phyloP scores from a whole-genome alignment of 92 coral and sea anemone species.

The Parazoanthus darwini region DNA sequence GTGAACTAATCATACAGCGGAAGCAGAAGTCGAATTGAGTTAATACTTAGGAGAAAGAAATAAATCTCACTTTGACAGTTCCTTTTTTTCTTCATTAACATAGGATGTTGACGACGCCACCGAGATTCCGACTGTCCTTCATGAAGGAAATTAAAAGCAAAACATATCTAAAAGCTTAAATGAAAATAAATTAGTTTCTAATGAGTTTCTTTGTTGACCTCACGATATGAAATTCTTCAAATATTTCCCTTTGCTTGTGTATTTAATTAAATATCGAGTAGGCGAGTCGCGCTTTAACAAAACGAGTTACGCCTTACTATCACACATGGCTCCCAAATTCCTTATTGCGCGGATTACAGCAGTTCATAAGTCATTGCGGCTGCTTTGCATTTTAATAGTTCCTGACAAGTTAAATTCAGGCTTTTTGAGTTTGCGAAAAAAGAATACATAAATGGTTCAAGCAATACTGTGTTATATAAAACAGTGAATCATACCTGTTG shows the following conservation, averaged over 20 bases:
- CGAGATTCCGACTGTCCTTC: not conserved
- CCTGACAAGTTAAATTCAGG: too few species aligned
- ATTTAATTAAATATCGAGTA: not conserved
- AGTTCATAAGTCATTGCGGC: too few species aligned
- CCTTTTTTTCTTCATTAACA: not conserved
- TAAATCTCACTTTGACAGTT: not conserved
- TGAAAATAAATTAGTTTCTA: not conserved
- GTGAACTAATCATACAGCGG: not conserved
- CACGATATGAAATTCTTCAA: not conserved
- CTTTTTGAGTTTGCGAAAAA: too few species aligned
- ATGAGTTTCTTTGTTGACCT: conserved; percentile 6
- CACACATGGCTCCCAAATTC: too few species aligned
- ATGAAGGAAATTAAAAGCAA: conserved; percentile 17
- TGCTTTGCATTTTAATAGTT: too few species aligned
- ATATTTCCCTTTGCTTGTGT: not conserved
- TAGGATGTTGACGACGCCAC: not conserved
- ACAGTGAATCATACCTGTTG: too few species aligned
- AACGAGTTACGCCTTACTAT: not conserved
- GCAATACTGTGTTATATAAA: too few species aligned
- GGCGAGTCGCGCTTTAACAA: not conserved
- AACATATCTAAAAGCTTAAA: not conserved
- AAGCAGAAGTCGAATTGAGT: not conserved
- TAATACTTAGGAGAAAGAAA: not conserved
- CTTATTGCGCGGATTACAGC: too few species aligned
- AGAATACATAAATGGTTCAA: too few species aligned